Conservation (phyloP, 2,888 invertebrate species). For the Xestobium rufovillosum region DNA sequence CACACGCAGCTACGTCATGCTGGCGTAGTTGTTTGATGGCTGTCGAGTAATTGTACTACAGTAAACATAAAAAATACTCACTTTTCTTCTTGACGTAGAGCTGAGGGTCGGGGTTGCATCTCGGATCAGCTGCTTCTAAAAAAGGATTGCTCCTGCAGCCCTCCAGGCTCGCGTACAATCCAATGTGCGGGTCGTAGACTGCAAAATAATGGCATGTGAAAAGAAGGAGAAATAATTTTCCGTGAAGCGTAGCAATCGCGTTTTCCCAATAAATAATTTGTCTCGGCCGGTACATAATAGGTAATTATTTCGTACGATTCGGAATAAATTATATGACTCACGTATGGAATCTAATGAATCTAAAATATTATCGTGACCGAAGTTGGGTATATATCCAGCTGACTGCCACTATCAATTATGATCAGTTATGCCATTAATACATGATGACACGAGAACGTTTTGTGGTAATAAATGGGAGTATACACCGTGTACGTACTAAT, state of each 20-base stretch:
- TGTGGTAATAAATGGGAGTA: neutral
- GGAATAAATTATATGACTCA: constrained; percentile 1
- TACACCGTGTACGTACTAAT: constrained; percentile 1
- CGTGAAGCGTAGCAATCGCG: no score
- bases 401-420: constrained; percentile 2
- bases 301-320: constrained; percentile 1
- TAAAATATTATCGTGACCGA: constrained; percentile 3
- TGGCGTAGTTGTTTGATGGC: constrained; percentile 4
- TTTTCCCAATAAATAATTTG: no score
- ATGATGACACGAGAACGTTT: constrained; percentile 1
- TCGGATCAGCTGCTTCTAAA: constrained; percentile 66
- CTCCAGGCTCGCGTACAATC: constrained; percentile 62
- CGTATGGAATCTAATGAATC: constrained; percentile 3
- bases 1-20: no score
- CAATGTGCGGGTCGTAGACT: neutral
- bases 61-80: no score
- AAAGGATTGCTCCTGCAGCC: constrained; percentile 61
- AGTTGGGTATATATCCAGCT: neutral
- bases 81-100: constrained; percentile 72
- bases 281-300: neutral
- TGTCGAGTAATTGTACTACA: constrained; percentile 8
- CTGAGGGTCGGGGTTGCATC: constrained; percentile 57
- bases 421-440: constrained; percentile 1
- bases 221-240: constrained; percentile 9
- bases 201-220: neutral